These are phyloP conservation scores for Mungos mungo DNA, from an alignment of 2,113 vertebrate genomes.

Conservation along the genomic window DNA sequence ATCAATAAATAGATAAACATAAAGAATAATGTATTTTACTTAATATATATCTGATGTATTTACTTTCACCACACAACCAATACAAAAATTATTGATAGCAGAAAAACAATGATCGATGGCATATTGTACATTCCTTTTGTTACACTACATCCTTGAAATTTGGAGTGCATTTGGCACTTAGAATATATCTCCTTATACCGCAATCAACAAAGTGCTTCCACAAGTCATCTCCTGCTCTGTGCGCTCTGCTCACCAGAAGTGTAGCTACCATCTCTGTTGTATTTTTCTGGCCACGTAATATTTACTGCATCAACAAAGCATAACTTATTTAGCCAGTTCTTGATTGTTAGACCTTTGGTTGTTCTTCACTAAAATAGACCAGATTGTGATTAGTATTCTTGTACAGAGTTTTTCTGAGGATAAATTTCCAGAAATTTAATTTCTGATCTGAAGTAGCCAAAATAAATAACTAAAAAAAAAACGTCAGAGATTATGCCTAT, in stretches of 20 bases:
- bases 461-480: background rate
- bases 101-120: background rate
- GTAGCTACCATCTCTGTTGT: background rate
- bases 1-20: no score
- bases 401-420: background rate
- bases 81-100: background rate
- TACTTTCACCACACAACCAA: background rate
- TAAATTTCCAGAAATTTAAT: background rate
- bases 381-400: background rate
- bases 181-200: background rate
- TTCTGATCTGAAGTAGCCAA: background rate
- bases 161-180: background rate
- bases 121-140: background rate
- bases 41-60: background rate
- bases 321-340: background rate
- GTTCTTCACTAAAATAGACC: background rate
- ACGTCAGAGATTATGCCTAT: background rate
- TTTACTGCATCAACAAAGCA: background rate
- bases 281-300: background rate
- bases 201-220: background rate
- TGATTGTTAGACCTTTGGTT: background rate
- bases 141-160: background rate
- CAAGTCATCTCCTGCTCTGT: background rate
- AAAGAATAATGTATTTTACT: background rate
- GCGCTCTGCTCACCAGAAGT: background rate